Evolutionary conservation across 92 coral and sea anemone species (phyloP).

Genomic region (Heliopora coerulea): DNA sequence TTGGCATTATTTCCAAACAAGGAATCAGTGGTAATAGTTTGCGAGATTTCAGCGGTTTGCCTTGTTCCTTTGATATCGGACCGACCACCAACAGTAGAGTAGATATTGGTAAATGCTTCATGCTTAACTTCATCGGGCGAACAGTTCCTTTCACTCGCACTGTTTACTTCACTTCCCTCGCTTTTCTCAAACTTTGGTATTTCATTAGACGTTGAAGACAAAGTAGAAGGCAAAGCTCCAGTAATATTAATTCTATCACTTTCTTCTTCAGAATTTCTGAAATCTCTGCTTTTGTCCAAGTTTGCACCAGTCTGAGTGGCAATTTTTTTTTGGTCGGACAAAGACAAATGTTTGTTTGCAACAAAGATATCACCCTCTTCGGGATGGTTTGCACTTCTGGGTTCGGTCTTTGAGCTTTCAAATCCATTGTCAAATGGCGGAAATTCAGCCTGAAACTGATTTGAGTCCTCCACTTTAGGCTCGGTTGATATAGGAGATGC

Average conservation of each 20-base stretch:
- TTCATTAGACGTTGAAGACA: neutral
- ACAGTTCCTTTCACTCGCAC: neutral
- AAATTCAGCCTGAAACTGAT: slow-evolving; percentile 24
- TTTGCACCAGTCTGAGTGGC: neutral
- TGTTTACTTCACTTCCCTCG: neutral
- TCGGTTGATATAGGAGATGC: slow-evolving; percentile 1
- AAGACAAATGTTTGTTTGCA: neutral
- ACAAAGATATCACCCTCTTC: neutral
- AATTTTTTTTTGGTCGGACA: neutral
- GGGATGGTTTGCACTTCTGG: neutral
- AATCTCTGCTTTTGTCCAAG: neutral
- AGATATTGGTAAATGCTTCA: neutral
- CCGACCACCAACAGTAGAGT: neutral
- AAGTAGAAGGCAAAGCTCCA: neutral
- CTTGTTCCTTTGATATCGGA: neutral
- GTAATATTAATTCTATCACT: neutral
- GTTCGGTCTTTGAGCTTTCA: neutral
- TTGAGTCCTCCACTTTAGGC: slow-evolving; percentile 2
- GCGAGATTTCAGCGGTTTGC: neutral
- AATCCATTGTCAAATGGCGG: slow-evolving; percentile 34
- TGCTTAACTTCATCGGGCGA: neutral
- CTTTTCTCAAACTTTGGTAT: neutral
- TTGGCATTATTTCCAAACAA: slow-evolving; percentile 30
- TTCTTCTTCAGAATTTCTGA: neutral
- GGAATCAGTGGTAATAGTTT: neutral